phyloP scores from a whole-genome alignment of 2,113 vertebrate genomes.

The Elanus axillaris region DNA sequence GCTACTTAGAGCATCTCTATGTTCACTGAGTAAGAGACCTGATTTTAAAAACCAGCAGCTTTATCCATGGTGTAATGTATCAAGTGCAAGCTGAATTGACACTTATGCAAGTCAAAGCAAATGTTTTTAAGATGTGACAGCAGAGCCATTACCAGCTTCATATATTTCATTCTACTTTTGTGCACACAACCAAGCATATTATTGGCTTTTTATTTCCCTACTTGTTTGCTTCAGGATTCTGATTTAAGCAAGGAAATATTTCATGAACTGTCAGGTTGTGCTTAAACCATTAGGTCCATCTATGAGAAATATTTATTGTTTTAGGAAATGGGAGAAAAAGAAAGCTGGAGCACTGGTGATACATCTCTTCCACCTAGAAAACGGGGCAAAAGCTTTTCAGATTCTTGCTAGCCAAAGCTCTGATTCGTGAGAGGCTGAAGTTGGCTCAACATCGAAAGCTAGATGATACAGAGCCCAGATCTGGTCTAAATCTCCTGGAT shows the following conservation, averaged over 20 bases:
- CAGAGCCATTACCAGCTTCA: constrained; percentile 62
- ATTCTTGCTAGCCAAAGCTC: neutral
- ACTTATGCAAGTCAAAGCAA: constrained; percentile 64
- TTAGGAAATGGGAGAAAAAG: constrained; percentile 44
- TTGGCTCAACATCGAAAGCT: constrained; percentile 13
- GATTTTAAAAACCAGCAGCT: constrained; percentile 53
- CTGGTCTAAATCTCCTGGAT: constrained; percentile 8
- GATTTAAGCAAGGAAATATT: constrained; percentile 62
- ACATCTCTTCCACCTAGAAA: constrained; percentile 24
- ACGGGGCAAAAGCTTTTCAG: constrained; percentile 2
- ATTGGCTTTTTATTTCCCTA: constrained; percentile 61
- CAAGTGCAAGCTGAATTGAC: constrained; percentile 56
- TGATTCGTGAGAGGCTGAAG: neutral
- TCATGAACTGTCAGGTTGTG: constrained; percentile 46
- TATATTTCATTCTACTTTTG: constrained; percentile 64
- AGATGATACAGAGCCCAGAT: constrained; percentile 15
- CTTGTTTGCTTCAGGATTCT: constrained; percentile 59
- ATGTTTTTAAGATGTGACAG: constrained; percentile 66
- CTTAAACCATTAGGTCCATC: constrained; percentile 50
- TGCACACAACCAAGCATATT: constrained; percentile 59
- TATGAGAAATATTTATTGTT: constrained; percentile 55
- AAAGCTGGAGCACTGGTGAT: constrained; percentile 10
- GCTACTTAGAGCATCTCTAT: constrained; percentile 19
- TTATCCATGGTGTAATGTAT: constrained; percentile 30
- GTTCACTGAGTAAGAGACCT: neutral